Conservation (phyloP, 2,113 vertebrate species). For the Ranitomeya variabilis region DNA sequence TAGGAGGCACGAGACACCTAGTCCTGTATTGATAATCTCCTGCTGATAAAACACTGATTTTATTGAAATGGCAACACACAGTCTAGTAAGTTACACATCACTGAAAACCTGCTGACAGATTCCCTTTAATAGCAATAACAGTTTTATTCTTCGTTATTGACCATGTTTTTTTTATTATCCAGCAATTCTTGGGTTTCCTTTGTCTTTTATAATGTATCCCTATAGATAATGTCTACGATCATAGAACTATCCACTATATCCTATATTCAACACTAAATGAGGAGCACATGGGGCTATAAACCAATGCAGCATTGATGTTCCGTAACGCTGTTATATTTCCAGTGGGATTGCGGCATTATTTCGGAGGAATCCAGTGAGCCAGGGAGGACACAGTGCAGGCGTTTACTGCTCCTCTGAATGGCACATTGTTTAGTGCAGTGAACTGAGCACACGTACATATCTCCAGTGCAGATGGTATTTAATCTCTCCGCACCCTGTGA, state of each 20-base stretch:
- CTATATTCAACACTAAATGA: neutral
- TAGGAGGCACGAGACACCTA: no score
- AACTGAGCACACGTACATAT: conserved; percentile 20
- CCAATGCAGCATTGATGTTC: neutral
- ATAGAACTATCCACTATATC: neutral
- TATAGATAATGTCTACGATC: neutral
- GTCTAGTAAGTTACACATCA: no score
- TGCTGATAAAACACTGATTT: no score
- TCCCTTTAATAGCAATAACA: no score
- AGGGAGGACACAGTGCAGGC: neutral
- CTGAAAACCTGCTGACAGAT: no score
- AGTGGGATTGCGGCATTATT: conserved; percentile 12
- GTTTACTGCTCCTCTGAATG: conserved; percentile 5
- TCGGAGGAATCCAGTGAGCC: neutral
- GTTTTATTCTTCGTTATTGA: no score
- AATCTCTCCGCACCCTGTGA: conserved; percentile 1
- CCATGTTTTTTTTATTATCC: no score
- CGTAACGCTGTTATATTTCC: neutral
- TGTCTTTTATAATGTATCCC: neutral
- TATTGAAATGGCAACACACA: no score
- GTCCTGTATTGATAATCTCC: no score
- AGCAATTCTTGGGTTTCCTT: neutral
- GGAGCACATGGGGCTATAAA: neutral
- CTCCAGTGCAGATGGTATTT: conserved; percentile 25
- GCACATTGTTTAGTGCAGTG: conserved; percentile 24